phyloP scores from a whole-genome alignment of 2,113 vertebrate species.

The Zosterops lateralis region DNA sequence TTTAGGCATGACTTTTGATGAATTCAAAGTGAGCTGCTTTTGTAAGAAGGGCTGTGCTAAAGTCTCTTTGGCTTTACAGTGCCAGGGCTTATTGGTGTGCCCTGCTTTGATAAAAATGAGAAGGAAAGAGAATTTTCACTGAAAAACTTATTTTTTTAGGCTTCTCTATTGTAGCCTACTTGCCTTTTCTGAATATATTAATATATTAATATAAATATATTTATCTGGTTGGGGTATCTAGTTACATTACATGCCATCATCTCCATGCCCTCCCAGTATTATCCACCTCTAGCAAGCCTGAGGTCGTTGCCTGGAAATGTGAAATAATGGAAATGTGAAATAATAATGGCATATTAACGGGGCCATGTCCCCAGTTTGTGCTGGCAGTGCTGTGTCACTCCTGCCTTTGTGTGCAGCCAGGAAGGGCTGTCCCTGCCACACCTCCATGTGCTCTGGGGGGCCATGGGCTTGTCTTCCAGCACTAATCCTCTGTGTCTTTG shows the following conservation, averaged over 20 bases:
- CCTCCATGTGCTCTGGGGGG: fast-evolving
- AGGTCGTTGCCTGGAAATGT: not conserved
- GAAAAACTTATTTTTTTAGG: not conserved
- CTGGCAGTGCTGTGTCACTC: not conserved
- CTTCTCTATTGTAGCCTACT: not conserved
- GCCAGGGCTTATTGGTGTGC: not conserved
- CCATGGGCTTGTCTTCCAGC: not conserved
- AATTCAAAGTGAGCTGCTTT: not conserved
- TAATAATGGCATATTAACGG: not conserved
- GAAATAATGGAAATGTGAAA: not conserved
- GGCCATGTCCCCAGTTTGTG: not conserved
- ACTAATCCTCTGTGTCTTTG: not conserved
- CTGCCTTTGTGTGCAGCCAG: not conserved
- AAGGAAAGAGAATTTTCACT: not conserved
- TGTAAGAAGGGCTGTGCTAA: not conserved
- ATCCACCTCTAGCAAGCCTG: not conserved
- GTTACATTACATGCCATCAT: not conserved
- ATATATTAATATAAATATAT: not conserved
- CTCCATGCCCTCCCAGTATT: not conserved
- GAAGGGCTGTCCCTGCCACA: not conserved
- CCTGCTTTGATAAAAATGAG: not conserved
- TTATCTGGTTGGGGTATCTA: not conserved
- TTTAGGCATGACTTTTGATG: not conserved
- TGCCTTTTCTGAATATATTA: not conserved
- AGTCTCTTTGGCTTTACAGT: not conserved